Evolutionary conservation across 2,888 invertebrate genomes (phyloP), one percentile per base, ranked within the genome.

Genomic region (Drosophila borealis): DNA sequence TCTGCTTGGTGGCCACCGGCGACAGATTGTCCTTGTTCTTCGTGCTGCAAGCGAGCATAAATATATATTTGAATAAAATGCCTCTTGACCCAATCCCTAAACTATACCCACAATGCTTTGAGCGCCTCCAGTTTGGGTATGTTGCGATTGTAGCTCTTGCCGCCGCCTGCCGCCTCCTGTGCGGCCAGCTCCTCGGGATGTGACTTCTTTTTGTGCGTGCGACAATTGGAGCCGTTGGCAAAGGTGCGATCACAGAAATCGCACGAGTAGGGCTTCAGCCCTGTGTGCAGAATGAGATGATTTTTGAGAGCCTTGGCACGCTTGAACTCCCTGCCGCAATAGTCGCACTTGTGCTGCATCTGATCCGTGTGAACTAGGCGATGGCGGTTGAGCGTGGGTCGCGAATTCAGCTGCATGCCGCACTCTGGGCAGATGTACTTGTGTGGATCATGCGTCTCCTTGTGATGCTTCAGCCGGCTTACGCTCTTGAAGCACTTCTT

Each of bases 171-270:
- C 3, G 93, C 92, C 65, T 93, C 92, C 74, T 91, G 84, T 0
- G 91, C 90, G 0, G 92, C 93, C 59, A 93, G 74, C 61, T 92
- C 92, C 5, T 82, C 81, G 0, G 92, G 92, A 88, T 93, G 92
- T 0, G 91, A 70, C 59, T 91, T 92, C 67, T 92, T 92, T 48
- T 92, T 92, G 70, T 93, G 92, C 56, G 90, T 92, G 8, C 93
- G 90, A 60, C 92, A 92, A 67, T 93, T 93, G 11, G 92, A 92
- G 9, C 93, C 92, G 56, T 92, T 92, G 44, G 93, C 92, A 68
- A 93, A 93, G 1, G 92, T 92, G 54, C 92, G 91, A 44, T 93
- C 92, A 60, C 92, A 93, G 69, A 93, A 93, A 55, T 92, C 91
- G 53, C 92, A 93, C 2, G 91, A 85, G 63, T 93, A 93, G 0